phyloP scores from a whole-genome alignment of 2,113 vertebrate species.

The Tragelaphus scriptus region DNA sequence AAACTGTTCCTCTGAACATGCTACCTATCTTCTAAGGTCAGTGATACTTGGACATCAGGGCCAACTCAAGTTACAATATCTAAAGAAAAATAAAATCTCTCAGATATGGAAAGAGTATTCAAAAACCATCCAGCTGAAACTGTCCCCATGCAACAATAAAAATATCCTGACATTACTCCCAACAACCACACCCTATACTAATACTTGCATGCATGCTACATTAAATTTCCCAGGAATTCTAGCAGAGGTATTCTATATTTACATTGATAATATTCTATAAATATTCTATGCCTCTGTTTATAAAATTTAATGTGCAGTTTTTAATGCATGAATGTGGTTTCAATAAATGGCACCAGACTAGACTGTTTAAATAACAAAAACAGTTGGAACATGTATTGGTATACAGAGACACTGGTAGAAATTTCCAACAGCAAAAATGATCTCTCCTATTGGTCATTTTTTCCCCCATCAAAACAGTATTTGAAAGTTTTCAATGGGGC shows the following conservation, averaged over 20 bases:
- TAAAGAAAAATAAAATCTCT: slow-evolving; percentile 2
- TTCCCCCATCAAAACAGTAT: background rate
- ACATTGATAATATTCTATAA: background rate
- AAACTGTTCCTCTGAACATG: background rate
- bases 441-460: background rate
- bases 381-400: background rate
- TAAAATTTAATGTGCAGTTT: background rate
- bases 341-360: background rate
- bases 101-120: background rate
- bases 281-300: background rate
- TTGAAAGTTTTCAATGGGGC: background rate
- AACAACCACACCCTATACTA: background rate
- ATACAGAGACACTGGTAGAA: background rate
- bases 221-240: background rate
- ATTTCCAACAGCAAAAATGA: slow-evolving; percentile 7
- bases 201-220: background rate
- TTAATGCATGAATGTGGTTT: background rate
- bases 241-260: background rate
- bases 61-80: background rate
- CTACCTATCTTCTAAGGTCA: background rate
- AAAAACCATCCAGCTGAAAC: background rate
- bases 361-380: background rate
- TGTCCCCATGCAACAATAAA: background rate
- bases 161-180: background rate
- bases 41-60: background rate